Evolutionary conservation across 2,113 vertebrate genomes (phyloP), one percentile per base, ranked within the genome.

Genomic region (Myocastor coypus): DNA sequence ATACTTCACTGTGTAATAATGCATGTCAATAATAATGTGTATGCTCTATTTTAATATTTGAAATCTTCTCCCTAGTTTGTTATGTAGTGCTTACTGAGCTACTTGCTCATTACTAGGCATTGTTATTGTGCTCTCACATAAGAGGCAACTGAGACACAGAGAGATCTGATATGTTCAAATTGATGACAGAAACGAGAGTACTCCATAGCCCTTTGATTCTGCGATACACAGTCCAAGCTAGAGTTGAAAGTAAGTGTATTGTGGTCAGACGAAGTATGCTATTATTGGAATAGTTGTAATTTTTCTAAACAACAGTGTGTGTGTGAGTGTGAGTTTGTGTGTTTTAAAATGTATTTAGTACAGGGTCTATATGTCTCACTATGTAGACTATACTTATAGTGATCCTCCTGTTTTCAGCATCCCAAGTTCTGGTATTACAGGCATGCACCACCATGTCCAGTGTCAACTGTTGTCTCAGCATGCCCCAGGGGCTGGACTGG

Each of bases 91-190:
- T 78, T 59, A 16, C 32, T 57, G 73, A 52, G 19, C 50, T 22
- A 9, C 64, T 83, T 87, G 80, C 52, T 12, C 26, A 1, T 26
- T 28, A 11, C 2, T 8, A 63, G 66, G 26, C 12, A 63, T 83
- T 91, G 24, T 61, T 78, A 64, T 14, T 30, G 19, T 7, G 2
- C 57, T 71, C 30, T 96, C 40, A 84, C 3, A 10, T 4, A n/a
- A 12, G 24, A 92, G 24, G 59, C 81, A 92, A 97, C 17, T 40
- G 16, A 96, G 71, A 30, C 19, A 55, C 22, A 61, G 12, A 68
- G 11, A 75, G 11, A 16, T 66, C 63, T 86, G 32, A 64, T 85
- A 85, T 93, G 10, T 20, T 52, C 20, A 73, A 55, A 20, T 66
- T 73, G 40, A 9, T 87, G 37, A 52, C 32, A 87, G 57, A 91